Evolutionary conservation across 2,888 invertebrate genomes (phyloP), one percentile per base, ranked within the genome.

Genomic region (Digitonthophagus gazella): DNA sequence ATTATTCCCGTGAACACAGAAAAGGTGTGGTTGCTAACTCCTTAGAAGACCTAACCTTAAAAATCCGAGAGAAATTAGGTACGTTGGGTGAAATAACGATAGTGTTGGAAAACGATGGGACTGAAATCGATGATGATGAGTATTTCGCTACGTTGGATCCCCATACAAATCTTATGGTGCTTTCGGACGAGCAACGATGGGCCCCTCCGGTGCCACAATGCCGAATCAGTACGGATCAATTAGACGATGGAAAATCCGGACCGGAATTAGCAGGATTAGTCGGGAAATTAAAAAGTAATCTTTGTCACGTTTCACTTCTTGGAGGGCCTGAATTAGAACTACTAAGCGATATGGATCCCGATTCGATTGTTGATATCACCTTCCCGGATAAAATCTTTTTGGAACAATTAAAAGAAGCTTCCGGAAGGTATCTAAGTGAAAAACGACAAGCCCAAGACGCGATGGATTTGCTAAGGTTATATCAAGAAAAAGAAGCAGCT

Each of bases 41-140:
- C 15, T 84, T 95, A 64, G 90, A 92, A 79, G 94, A 94, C 80
- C 86, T 95, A 78, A 88, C 91, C 75, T 84, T 86, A 72, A 91
- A 92, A 85, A 91, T 92, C 67, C 87, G 91, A 65, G 91, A 90
- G 78, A 92, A 93, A 82, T 86, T 94, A 71, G 83, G 86, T 67
- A 85, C 86, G 72, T 88, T 89, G 74, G 85, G 84, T 58, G 79
- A 84, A 72, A 84, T 94, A 69, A 93, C 91, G 67, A 91, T 96
- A 69, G 96, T 95, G 55, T 84, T 97, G 75, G 97, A 97, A 81
- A 91, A 89, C 64, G 97, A 97, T 84, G 97, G 97, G 28, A 97
- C 97, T 0, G 96, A 97, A 85, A 93, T 97, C 65, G 96, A 97
- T 77, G 96, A 97, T 79, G 96, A 97, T 81, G 96, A 96, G 80